phyloP scores from a whole-genome alignment of 1,140 invertebrate species.

The Saxidomus purpurata region DNA sequence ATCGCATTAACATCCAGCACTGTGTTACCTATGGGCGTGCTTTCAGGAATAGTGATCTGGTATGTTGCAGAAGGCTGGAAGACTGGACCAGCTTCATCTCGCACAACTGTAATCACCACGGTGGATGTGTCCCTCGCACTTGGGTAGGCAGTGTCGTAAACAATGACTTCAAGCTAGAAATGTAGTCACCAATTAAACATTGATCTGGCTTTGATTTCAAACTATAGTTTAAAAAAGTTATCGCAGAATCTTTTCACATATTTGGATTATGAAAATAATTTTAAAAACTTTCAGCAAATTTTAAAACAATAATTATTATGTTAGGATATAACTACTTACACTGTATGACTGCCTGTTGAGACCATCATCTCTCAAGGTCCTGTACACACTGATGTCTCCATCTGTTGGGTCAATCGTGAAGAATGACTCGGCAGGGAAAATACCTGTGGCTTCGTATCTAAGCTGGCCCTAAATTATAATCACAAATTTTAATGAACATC shows the following conservation, averaged over 20 bases:
- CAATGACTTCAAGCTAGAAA: conserved; percentile 67
- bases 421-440: conserved; percentile 68
- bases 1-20: conserved; percentile 59
- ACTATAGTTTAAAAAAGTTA: too few relatives aligned
- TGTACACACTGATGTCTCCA: conserved; percentile 59
- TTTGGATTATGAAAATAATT: too few relatives aligned
- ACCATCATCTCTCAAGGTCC: conserved; percentile 66
- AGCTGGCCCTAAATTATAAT: conserved; percentile 67
- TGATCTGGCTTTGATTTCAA: too few relatives aligned
- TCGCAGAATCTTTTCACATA: too few relatives aligned
- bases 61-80: conserved; percentile 74
- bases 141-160: conserved; percentile 76
- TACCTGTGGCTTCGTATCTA: conserved; percentile 70
- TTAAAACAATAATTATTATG: too few relatives aligned
- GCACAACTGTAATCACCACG: conserved; percentile 73
- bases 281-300: too few relatives aligned
- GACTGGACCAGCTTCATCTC: conserved; percentile 74
- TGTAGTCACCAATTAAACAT: neutral
- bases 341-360: conserved; percentile 66
- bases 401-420: conserved; percentile 53
- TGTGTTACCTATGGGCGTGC: conserved; percentile 44
- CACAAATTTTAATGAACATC: neutral
- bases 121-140: conserved; percentile 62
- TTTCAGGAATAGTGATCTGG: conserved; percentile 68
- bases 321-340: neutral